These are phyloP conservation scores for Drosophila persimilis DNA, from an alignment of 1,140 invertebrate species.

Conservation along the genomic window DNA sequence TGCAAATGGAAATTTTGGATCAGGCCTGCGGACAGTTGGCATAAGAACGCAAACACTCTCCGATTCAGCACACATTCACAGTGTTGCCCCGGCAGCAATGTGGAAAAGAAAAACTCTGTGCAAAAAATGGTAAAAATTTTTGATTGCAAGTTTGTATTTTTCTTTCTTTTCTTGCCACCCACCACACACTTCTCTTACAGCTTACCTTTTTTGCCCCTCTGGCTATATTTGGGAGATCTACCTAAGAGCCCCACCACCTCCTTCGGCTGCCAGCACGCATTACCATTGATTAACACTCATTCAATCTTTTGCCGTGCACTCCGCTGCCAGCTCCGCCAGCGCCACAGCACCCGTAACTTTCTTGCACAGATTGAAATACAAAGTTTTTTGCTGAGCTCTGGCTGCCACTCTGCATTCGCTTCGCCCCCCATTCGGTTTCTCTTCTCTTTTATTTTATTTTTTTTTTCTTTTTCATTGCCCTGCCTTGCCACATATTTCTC, in stretches of 20 bases:
- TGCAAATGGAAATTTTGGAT: background rate
- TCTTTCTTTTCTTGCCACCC: background rate
- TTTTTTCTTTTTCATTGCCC: slow-evolving; percentile 16
- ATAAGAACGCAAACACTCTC: slow-evolving; percentile 3
- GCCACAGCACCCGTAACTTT: slow-evolving; percentile 51
- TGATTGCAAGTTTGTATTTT: slow-evolving; percentile 76
- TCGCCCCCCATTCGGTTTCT: slow-evolving; percentile 40
- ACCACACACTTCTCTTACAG: slow-evolving; percentile 33
- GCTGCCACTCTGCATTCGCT: slow-evolving; percentile 44
- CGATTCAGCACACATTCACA: slow-evolving; percentile 15
- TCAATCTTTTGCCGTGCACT: slow-evolving; percentile 58
- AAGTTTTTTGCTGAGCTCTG: slow-evolving; percentile 67
- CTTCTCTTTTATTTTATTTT: background rate
- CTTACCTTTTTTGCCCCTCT: slow-evolving; percentile 36
- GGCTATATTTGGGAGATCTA: background rate
- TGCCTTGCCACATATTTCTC: slow-evolving; percentile 58
- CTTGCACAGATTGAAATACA: slow-evolving; percentile 79
- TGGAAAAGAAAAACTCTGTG: background rate
- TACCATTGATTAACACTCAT: slow-evolving; percentile 79
- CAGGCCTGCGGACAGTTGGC: slow-evolving; percentile 31
- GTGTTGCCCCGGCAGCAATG: slow-evolving; percentile 5
- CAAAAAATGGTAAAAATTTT: slow-evolving; percentile 47
- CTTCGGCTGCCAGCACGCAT: slow-evolving; percentile 65
- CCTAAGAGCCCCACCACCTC: slow-evolving; percentile 1
- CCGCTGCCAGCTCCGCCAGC: background rate